A percentile compares a stretch with the other conserved stretches of the same genome.
phyloP scores from a whole-genome alignment of 2,888 invertebrate species.

The Eudasyphora cyanicolor region DNA sequence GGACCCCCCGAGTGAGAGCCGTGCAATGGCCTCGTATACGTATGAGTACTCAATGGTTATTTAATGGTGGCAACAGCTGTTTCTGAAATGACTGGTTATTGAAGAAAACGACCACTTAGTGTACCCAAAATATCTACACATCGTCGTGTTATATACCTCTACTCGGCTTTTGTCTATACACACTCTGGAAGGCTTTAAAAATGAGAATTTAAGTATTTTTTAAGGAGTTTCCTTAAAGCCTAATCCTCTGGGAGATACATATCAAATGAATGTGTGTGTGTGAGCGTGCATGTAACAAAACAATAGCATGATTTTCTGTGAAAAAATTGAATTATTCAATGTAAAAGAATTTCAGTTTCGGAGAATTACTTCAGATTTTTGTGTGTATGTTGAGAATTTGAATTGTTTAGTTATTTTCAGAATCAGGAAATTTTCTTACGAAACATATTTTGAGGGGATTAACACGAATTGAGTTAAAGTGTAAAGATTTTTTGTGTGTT shows the following conservation, averaged over 20 bases:
- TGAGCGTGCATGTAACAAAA: too few species aligned
- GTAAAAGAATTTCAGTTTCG: too few species aligned
- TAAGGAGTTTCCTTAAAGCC: not conserved
- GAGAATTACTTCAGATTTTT: too few species aligned
- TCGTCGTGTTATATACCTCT: not conserved
- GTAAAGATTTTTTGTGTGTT: too few species aligned
- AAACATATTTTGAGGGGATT: too few species aligned
- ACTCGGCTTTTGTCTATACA: not conserved
- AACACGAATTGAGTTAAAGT: too few species aligned
- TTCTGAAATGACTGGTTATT: constrained; percentile 57
- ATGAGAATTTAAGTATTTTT: not conserved
- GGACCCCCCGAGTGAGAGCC: constrained; percentile 11
- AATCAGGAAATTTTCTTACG: too few species aligned
- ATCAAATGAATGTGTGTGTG: not conserved
- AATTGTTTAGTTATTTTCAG: too few species aligned
- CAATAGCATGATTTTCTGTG: too few species aligned
- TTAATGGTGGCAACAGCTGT: constrained; percentile 57
- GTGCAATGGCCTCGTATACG: constrained; percentile 9
- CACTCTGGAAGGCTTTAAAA: not conserved
- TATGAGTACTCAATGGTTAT: constrained; percentile 7
- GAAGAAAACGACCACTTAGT: constrained; percentile 15
- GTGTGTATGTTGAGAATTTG: too few species aligned
- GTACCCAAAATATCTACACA: not conserved
- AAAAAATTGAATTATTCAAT: not conserved
- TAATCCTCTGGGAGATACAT: not conserved